These are phyloP conservation scores for Meteorus colon DNA, from an alignment of 2,888 invertebrate genomes.

Conservation along the genomic window DNA sequence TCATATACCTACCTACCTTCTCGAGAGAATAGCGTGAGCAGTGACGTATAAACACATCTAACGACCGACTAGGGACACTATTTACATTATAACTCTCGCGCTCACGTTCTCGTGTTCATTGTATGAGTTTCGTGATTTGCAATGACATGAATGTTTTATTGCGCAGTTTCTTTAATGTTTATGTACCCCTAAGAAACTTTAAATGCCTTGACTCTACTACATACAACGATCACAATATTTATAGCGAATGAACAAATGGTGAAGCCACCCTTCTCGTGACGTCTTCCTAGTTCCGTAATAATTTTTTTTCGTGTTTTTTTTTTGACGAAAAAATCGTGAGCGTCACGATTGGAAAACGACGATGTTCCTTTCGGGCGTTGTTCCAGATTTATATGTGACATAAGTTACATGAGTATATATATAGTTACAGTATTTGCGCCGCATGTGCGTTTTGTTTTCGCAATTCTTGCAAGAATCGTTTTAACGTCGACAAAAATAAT, in stretches of 20 bases:
- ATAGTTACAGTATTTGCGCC: background rate
- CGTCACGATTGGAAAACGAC: slow-evolving; percentile 11
- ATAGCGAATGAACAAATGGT: background rate
- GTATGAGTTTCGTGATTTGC: slow-evolving; percentile 15
- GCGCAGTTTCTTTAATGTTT: slow-evolving; percentile 2
- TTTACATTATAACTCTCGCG: slow-evolving; percentile 29
- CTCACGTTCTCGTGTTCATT: background rate
- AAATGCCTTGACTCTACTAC: background rate
- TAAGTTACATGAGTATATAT: background rate
- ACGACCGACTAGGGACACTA: slow-evolving; percentile 37
- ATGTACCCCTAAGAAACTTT: background rate
- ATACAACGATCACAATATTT: background rate
- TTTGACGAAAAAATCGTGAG: too few relatives aligned
- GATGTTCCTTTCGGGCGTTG: slow-evolving; percentile 40
- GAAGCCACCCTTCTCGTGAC: background rate
- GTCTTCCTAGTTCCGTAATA: background rate
- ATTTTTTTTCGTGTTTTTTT: background rate
- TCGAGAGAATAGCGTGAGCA: slow-evolving; percentile 26
- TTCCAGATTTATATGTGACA: slow-evolving; percentile 33
- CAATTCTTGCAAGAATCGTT: slow-evolving; percentile 22
- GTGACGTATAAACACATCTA: slow-evolving; percentile 24
- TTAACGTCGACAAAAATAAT: slow-evolving; percentile 25
- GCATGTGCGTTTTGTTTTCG: slow-evolving; percentile 23
- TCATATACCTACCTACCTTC: background rate
- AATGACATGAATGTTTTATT: slow-evolving; percentile 14